Evolutionary conservation across 2,113 vertebrate genomes (phyloP).

Genomic region (Spilogale gracilis): DNA sequence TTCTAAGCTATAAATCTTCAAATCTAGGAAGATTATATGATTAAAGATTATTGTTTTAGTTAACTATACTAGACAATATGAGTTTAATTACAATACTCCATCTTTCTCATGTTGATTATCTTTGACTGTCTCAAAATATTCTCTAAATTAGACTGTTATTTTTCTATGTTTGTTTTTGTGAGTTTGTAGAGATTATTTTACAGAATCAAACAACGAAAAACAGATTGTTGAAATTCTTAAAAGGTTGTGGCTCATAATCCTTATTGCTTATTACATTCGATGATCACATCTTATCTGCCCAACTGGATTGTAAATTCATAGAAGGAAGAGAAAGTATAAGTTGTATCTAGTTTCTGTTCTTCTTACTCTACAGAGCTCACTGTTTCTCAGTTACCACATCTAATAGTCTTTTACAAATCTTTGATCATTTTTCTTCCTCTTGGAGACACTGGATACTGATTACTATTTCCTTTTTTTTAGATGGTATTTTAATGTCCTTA

Average conservation of each 20-base stretch:
- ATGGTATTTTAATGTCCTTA: background rate
- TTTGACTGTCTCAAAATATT: conserved; percentile 30
- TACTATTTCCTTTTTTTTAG: background rate
- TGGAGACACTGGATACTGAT: background rate
- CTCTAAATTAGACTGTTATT: background rate
- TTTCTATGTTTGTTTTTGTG: conserved; percentile 32
- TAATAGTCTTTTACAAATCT: background rate
- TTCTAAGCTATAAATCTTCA: background rate
- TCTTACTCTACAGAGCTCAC: background rate
- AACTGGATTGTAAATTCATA: background rate
- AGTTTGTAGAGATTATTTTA: background rate
- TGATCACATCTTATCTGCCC: conserved; percentile 1
- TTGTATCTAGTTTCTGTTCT: background rate
- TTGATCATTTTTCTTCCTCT: background rate
- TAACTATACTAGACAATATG: background rate
- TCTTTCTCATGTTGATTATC: background rate
- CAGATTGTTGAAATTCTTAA: background rate
- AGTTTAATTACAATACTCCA: background rate
- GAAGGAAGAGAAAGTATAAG: background rate
- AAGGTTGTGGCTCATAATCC: background rate
- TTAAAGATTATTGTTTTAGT: background rate
- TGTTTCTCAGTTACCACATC: background rate
- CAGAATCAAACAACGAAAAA: background rate
- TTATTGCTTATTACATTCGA: background rate
- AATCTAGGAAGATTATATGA: background rate